Percentiles rank a stretch among this genome's conserved stretches.
Evolutionary conservation across 2,888 invertebrate genomes (phyloP).

Genomic region (Trissolcus brochymenae): DNA sequence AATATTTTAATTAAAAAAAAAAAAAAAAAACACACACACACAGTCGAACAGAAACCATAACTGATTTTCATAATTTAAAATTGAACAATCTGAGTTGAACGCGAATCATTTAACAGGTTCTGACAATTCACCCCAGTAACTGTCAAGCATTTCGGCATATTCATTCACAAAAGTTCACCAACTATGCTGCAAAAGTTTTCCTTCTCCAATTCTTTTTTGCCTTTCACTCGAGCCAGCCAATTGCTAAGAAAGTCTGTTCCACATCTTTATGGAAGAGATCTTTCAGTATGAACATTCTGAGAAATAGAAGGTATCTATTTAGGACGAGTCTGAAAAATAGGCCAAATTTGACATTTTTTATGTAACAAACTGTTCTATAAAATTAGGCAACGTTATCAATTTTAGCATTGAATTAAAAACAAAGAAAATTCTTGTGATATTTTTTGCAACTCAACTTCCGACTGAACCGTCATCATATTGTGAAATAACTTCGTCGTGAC

Average conservation of each 20-base stretch:
- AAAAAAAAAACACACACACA: too few species aligned
- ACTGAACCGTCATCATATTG: too few species aligned
- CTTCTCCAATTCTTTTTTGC: constrained; percentile 26
- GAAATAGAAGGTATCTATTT: too few species aligned
- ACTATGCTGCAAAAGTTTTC: constrained; percentile 30
- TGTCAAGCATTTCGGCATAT: constrained; percentile 35
- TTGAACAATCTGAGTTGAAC: constrained; percentile 45
- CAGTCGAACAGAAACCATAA: background rate
- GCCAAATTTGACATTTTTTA: constrained; percentile 32
- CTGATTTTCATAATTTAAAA: constrained; percentile 29
- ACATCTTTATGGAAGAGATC: constrained; percentile 3
- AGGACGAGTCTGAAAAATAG: too few species aligned
- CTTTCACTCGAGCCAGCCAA: constrained; percentile 20
- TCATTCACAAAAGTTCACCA: constrained; percentile 36
- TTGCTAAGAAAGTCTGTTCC: constrained; percentile 19
- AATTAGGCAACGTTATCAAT: too few species aligned
- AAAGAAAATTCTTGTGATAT: too few species aligned
- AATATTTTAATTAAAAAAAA: too few species aligned
- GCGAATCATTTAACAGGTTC: constrained; percentile 43
- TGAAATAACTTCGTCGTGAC: too few species aligned
- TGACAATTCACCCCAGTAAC: constrained; percentile 21
- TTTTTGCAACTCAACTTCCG: too few species aligned
- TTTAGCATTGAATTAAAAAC: too few species aligned
- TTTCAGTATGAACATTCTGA: too few species aligned
- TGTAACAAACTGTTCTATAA: constrained; percentile 18